phyloP scores from a whole-genome alignment of 2,113 vertebrate species.

The Lasiurus borealis region DNA sequence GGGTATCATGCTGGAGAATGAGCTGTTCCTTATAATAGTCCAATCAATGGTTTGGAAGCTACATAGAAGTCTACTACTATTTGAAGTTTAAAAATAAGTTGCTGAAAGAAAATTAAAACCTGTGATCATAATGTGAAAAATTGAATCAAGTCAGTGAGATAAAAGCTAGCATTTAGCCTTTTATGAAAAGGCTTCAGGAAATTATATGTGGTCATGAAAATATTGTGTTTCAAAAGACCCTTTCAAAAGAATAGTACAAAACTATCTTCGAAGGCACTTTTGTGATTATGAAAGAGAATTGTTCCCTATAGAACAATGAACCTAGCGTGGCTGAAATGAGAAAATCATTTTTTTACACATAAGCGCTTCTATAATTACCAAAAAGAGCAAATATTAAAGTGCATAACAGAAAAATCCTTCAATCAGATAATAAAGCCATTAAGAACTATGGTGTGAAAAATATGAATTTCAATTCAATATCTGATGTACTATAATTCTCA shows the following conservation, averaged over 20 bases:
- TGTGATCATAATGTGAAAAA: constrained; percentile 61
- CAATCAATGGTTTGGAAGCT: background rate
- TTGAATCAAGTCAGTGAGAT: constrained; percentile 50
- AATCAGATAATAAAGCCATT: constrained; percentile 58
- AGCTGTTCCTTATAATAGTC: background rate
- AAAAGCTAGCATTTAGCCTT: constrained; percentile 70
- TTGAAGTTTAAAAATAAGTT: constrained; percentile 67
- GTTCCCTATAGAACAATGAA: constrained; percentile 47
- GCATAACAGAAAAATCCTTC: constrained; percentile 8
- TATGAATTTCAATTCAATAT: constrained; percentile 33
- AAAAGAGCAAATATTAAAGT: constrained; percentile 64
- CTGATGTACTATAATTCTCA: constrained; percentile 6
- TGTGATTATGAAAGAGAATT: constrained; percentile 63
- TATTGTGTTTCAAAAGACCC: constrained; percentile 57
- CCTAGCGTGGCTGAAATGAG: background rate
- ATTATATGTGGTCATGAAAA: constrained; percentile 73
- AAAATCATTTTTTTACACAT: constrained; percentile 57
- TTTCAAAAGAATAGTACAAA: constrained; percentile 65
- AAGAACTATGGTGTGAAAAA: constrained; percentile 47
- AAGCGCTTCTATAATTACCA: constrained; percentile 36
- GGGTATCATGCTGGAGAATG: background rate
- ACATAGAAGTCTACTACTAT: background rate
- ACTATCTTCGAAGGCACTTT: constrained; percentile 36
- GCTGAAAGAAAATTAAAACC: constrained; percentile 74
- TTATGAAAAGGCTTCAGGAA: constrained; percentile 73